Evolutionary conservation across 2,797 vertebrate species (phyloP).

Genomic region (Philypnodon macrostomus): DNA sequence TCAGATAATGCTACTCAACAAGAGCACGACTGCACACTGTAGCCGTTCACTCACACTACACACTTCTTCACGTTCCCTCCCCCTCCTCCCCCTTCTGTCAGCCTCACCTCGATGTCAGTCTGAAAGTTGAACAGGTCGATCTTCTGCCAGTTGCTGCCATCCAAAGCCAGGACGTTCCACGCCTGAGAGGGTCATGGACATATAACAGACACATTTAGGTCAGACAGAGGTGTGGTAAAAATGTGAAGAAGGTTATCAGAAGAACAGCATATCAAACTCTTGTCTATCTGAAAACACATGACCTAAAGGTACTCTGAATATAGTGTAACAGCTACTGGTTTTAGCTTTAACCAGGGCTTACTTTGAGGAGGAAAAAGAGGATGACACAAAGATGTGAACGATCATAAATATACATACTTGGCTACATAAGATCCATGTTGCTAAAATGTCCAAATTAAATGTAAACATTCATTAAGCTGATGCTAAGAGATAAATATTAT

Average conservation of each 20-base stretch:
- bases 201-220: constrained; percentile 39
- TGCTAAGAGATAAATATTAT: no score
- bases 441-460: no score
- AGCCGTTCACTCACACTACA: constrained; percentile 7
- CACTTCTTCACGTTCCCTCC: constrained; percentile 1
- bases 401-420: no score
- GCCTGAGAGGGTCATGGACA: constrained; percentile 73
- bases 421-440: no score
- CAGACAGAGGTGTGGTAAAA: constrained; percentile 29
- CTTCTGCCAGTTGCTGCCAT: constrained; percentile 98
- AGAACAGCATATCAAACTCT: constrained; percentile 1
- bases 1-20: constrained; percentile 61
- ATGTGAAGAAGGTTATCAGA: constrained; percentile 15
- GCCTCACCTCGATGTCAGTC: constrained; percentile 92
- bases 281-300: neutral
- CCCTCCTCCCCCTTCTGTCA: neutral
- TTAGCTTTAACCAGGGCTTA: neutral
- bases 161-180: constrained; percentile 93
- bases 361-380: no score
- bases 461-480: no score
- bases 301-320: no score
- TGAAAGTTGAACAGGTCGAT: constrained; percentile 97
- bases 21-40: constrained; percentile 11
- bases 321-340: no score
- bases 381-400: no score